Evolutionary conservation across 2,113 vertebrate species (phyloP).

Genomic region (Pelmatolapia mariae): DNA sequence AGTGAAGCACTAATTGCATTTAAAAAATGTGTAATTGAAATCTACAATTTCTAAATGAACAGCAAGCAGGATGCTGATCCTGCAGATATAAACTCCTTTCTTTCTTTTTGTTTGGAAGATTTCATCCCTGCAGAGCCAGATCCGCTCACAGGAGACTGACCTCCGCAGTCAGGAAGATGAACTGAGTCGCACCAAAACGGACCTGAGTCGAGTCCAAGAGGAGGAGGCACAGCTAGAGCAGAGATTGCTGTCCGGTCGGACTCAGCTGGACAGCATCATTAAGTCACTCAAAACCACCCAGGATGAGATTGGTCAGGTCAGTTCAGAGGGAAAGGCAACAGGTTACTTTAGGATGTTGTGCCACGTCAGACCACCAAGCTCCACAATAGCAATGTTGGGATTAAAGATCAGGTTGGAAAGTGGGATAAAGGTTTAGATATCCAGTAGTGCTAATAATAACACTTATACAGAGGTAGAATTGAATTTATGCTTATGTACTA

Average conservation of each 20-base stretch:
- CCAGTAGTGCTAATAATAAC: not conserved
- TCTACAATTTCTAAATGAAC: not conserved
- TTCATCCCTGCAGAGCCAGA: conserved; percentile 87
- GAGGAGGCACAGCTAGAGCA: conserved; percentile 92
- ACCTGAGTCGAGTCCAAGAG: conserved; percentile 86
- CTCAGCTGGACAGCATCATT: conserved; percentile 88
- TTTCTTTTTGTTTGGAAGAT: conserved; percentile 72
- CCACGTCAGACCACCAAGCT: not conserved
- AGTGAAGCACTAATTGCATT: not conserved
- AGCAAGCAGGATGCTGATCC: too few species aligned
- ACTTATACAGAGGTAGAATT: not conserved
- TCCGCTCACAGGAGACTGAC: conserved; percentile 87
- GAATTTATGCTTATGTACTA: not conserved
- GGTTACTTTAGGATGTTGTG: not conserved
- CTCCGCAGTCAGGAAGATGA: conserved; percentile 87
- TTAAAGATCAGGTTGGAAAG: not conserved
- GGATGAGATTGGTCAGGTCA: conserved; percentile 93
- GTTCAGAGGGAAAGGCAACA: not conserved
- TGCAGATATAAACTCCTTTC: not conserved
- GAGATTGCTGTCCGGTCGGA: conserved; percentile 82
- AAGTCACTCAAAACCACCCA: conserved; percentile 90
- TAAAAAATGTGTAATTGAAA: not conserved
- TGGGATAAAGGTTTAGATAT: not conserved
- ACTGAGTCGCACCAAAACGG: conserved; percentile 78
- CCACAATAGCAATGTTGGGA: not conserved